Evolutionary conservation across 2,797 vertebrate genomes (phyloP), one percentile per base, ranked within the genome.

Genomic region (Poeciliopsis gracilis): DNA sequence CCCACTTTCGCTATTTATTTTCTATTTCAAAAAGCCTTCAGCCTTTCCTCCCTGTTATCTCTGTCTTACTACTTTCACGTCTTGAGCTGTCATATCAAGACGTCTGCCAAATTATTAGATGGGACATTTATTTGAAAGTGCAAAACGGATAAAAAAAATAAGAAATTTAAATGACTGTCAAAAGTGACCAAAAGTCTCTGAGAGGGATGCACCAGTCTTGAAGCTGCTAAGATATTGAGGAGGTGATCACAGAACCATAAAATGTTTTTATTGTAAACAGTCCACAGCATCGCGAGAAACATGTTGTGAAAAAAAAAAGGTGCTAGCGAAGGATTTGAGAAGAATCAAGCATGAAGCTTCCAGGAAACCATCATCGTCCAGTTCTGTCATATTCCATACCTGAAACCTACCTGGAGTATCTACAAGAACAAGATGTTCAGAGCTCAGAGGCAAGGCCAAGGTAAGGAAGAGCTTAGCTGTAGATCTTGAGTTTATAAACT

Each of bases 101-200:
- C 28, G 84, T 78, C 85, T 87, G 91, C 89, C 91, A 93, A 90
- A 93, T 91, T 91, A 94, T 94, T 89, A 91, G 93, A 91, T 43
- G 79, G 88, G 86, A 93, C 91, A 90, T 91, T 93, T 92, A 88
- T 92, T 92, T 90, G 91, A 93, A 93, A 93, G 93, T 91, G 53
- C 53, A n/a, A 55, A 55, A 55, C 12, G 53, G 53, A n/a, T 11
- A 1, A 12, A 55, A 55, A 55, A 20, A 20, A 23, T 7, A 51
- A 23, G 20, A 51, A 25, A 55, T 55, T 55, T 55, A 55, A 25
- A 10, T n/a, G 53, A 55, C 53, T 55, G 53, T 55, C 10, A 55
- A n/a, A 55, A 55, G 25, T 55, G 23, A 55, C 53, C 53, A n/a
- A 55, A 55, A 12, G 25, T 55, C 53, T 55, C 53, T n/a, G 9